Conservation (phyloP, 2,113 vertebrate species). For the Boulengeromyrus knoepffleri region DNA sequence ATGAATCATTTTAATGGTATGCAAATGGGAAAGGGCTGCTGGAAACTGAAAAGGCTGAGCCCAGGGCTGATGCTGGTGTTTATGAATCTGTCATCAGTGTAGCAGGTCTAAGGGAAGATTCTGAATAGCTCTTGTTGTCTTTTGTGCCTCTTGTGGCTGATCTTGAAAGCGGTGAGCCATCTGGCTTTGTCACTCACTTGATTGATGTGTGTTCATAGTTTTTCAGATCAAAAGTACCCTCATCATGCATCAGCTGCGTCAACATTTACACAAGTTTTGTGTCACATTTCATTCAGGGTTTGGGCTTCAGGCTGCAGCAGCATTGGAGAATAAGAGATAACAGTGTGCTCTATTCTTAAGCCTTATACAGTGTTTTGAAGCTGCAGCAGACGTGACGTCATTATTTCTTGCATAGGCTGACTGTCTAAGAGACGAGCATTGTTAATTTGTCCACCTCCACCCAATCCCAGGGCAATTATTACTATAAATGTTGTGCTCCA, state of each 20-base stretch:
- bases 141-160: background rate
- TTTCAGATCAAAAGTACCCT: background rate
- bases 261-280: background rate
- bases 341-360: background rate
- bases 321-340: background rate
- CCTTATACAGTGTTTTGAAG: background rate
- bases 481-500: background rate
- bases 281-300: background rate
- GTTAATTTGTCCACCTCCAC: background rate
- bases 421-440: background rate
- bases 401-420: background rate
- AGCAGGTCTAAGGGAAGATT: background rate
- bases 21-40: background rate
- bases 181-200: conserved; percentile 1
- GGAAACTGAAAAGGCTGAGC: background rate
- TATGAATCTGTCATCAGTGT: background rate
- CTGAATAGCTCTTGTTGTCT: background rate
- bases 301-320: background rate
- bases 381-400: background rate
- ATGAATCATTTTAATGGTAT: conserved; percentile 10
- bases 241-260: background rate
- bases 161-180: background rate
- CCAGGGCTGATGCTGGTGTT: background rate
- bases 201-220: conserved; percentile 3
- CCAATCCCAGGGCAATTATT: background rate